Evolutionary conservation across 2,888 invertebrate species (phyloP).

Genomic region (Euzophera pinguis): DNA sequence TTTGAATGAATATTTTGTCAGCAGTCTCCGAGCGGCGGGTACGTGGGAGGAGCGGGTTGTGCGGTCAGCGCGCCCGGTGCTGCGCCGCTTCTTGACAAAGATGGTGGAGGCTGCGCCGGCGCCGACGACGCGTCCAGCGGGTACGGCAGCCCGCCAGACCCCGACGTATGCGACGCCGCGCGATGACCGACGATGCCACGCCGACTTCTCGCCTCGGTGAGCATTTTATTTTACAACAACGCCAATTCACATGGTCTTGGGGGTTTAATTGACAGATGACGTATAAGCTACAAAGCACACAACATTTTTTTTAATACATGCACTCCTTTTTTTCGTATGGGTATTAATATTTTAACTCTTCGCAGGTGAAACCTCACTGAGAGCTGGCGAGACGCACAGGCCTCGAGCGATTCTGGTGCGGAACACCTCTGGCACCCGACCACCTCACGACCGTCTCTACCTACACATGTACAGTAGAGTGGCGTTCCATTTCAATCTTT

Average conservation of each 20-base stretch:
- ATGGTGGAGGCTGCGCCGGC: constrained; percentile 65
- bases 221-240: constrained; percentile 3
- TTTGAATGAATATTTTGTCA: constrained; percentile 14
- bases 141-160: constrained; percentile 87
- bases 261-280: too few relatives aligned
- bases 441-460: constrained; percentile 26
- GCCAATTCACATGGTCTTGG: too few relatives aligned
- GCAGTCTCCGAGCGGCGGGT: constrained; percentile 69
- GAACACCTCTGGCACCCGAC: constrained; percentile 31
- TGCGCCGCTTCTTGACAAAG: constrained; percentile 57
- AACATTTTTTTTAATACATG: too few relatives aligned
- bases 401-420: constrained; percentile 32
- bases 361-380: constrained; percentile 73
- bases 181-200: constrained; percentile 73
- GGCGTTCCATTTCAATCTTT: constrained; percentile 31
- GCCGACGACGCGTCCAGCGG: constrained; percentile 88
- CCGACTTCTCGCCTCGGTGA: constrained; percentile 72
- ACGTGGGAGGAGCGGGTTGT: constrained; percentile 51
- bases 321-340: too few relatives aligned
- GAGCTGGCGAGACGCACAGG: constrained; percentile 48
- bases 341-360: constrained; percentile 14
- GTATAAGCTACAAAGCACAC: too few relatives aligned
- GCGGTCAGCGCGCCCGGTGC: constrained; percentile 43
- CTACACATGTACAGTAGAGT: constrained; percentile 28
- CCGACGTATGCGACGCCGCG: constrained; percentile 80